These are phyloP conservation scores for Diaprepes abbreviatus DNA, from an alignment of 2,888 invertebrate species.

Conservation along the genomic window DNA sequence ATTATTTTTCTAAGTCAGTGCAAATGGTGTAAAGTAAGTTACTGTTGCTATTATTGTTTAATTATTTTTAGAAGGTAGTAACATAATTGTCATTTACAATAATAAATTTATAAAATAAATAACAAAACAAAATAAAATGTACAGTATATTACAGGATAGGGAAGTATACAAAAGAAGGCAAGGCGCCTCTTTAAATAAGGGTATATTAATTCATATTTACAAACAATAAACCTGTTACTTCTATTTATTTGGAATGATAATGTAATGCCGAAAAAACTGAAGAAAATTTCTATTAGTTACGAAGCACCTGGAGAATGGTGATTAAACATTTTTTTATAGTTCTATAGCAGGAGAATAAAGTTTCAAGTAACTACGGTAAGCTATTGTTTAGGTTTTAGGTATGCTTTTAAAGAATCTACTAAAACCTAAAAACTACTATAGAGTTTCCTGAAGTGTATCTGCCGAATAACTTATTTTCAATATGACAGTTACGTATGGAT, in stretches of 20 bases:
- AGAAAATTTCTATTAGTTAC: background rate
- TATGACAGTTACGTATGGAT: too few relatives aligned
- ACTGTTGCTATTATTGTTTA: background rate
- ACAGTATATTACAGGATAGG: conserved; percentile 24
- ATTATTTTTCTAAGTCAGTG: too few relatives aligned
- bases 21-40: background rate
- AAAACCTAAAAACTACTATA: background rate
- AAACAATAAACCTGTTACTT: background rate
- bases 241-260: conserved; percentile 23
- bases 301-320: background rate
- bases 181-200: conserved; percentile 17
- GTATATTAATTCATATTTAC: conserved; percentile 21
- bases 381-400: background rate
- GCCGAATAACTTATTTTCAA: too few relatives aligned
- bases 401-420: background rate
- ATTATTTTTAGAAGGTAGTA: background rate
- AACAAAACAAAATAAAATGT: conserved; percentile 28
- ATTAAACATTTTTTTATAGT: background rate
- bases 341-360: background rate
- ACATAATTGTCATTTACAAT: too few relatives aligned
- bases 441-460: background rate
- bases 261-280: background rate
- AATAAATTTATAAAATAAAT: conserved; percentile 31
- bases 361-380: background rate
- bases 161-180: conserved; percentile 29